Percentiles rank a stretch among this genome's conserved stretches.
These are phyloP conservation scores for Dicyrtomina minuta DNA, from an alignment of 2,888 invertebrate genomes.

Conservation along the genomic window DNA sequence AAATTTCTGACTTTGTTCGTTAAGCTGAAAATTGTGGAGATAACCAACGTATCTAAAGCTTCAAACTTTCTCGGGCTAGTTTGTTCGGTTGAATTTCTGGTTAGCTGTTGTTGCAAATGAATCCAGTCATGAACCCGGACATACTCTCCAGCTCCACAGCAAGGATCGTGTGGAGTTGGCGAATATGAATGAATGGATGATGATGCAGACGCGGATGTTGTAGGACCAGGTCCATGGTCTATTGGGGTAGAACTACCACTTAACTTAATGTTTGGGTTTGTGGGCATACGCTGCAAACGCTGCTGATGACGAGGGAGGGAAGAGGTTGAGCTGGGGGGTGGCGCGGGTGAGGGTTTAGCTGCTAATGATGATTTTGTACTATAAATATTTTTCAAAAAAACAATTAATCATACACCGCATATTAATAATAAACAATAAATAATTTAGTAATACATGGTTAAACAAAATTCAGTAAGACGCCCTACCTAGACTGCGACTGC, in stretches of 20 bases:
- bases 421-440: background rate
- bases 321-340: constrained; percentile 2
- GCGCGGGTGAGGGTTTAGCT: background rate
- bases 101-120: constrained; percentile 21
- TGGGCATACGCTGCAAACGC: too few relatives aligned
- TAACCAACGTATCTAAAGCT: constrained; percentile 60
- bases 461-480: background rate
- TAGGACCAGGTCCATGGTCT: constrained; percentile 14
- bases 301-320: constrained; percentile 5
- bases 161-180: constrained; percentile 32
- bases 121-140: constrained; percentile 27
- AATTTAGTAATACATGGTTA: background rate
- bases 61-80: constrained; percentile 42
- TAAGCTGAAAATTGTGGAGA: constrained; percentile 59
- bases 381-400: too few relatives aligned
- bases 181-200: constrained; percentile 32
- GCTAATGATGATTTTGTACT: too few relatives aligned
- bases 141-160: constrained; percentile 21
- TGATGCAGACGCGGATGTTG: constrained; percentile 7
- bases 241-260: constrained; percentile 18
- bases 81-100: constrained; percentile 15
- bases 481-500: background rate
- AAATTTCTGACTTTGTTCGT: constrained; percentile 60
- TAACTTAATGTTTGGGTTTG: background rate
- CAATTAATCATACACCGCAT: background rate